These are phyloP conservation scores for Acronicta psi DNA, from an alignment of 2,888 invertebrate species.

Conservation along the genomic window DNA sequence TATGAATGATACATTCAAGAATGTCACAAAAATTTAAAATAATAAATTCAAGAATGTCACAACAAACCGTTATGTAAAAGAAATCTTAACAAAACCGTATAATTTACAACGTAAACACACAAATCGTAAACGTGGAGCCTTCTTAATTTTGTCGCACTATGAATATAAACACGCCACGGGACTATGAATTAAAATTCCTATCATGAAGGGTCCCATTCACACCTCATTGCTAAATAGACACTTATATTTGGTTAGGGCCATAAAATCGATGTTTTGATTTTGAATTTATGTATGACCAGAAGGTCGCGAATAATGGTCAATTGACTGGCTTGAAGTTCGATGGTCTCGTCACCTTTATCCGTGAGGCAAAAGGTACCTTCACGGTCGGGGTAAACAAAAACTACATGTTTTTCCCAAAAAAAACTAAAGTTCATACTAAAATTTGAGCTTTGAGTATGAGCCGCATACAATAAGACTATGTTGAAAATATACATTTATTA, in stretches of 20 bases:
- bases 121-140: constrained; percentile 36
- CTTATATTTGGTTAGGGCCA: constrained; percentile 38
- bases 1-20: constrained; percentile 21
- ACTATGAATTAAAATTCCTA: constrained; percentile 47
- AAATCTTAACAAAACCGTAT: constrained; percentile 42
- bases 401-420: too few species aligned
- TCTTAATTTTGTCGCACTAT: constrained; percentile 32
- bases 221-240: constrained; percentile 42
- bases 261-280: constrained; percentile 39
- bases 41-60: constrained; percentile 36
- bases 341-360: constrained; percentile 38
- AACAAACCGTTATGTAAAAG: constrained; percentile 44
- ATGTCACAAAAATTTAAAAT: constrained; percentile 29
- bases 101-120: constrained; percentile 51
- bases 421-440: too few species aligned
- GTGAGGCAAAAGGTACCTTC: constrained; percentile 3
- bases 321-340: constrained; percentile 8
- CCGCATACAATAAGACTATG: too few species aligned
- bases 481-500: too few species aligned
- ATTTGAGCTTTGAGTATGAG: too few species aligned
- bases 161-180: constrained; percentile 43
- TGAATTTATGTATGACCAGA: constrained; percentile 35
- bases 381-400: neutral
- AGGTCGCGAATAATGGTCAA: constrained; percentile 19
- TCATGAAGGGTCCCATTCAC: constrained; percentile 41